Evolutionary conservation across 2,888 invertebrate species (phyloP), one percentile per base, ranked within the genome.

Genomic region (Drosophila pseudotalamancana): DNA sequence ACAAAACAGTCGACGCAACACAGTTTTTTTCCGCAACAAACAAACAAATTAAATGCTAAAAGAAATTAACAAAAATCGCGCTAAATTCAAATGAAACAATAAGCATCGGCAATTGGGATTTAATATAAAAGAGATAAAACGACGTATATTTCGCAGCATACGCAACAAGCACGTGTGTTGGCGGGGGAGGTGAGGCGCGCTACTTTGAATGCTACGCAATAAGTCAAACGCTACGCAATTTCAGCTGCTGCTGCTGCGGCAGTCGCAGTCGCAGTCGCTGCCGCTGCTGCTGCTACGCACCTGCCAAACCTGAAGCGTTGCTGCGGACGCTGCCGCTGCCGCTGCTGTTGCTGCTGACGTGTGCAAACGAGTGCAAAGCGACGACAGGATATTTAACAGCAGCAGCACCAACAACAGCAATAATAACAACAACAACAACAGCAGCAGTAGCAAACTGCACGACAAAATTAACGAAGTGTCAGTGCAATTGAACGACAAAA

Each of bases 321-420:
- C 53, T 8, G 51, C 18, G 14, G 46, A 8, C 11, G 31, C 39
- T 16, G 51, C 32, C 16, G 21, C 23, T 14, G 32, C 37, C 43
- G 59, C 21, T 59, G n/a, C n/a, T n/a, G n/a, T n/a, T n/a, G 59
- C 61, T 88, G 88, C 81, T 88, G 82, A 83, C 82, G 82, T 83
- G 74, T 87, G 88, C 81, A 81, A 73, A 77, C 79, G 75, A 69
- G 66, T 66, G 64, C 70, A 50, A 82, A 53, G 54, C 61, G 82
- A 87, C 81, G 60, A 77, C 67, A 83, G 79, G 83, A 82, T 66
- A 77, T 65, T 57, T 43, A 57, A 50, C 42, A 37, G 23, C 48
- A 61, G 46, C 62, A 81, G 50, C 32, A 57, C 19, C 45, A 57
- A 46, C 40, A 35, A 32, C 23, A 34, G 54, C 55, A 53, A 37